Evolutionary conservation across 2,888 invertebrate genomes (phyloP).

Genomic region (Heteropelma amictum): DNA sequence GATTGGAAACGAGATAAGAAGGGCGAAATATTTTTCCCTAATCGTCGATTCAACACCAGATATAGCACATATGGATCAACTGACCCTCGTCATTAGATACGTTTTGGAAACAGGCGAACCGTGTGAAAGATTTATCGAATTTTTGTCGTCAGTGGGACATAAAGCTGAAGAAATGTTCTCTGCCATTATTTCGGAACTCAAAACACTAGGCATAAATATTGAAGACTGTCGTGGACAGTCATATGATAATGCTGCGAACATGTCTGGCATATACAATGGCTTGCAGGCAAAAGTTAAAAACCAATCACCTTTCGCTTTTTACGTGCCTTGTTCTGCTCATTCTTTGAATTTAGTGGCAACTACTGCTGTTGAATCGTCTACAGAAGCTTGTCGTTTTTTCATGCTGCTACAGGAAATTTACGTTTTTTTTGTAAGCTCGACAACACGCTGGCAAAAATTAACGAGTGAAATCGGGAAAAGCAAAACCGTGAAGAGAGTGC

Average conservation of each 20-base stretch:
- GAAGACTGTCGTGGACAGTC: conserved; percentile 60
- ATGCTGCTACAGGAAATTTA: conserved; percentile 58
- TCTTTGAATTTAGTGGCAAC: conserved; percentile 59
- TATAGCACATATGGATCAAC: conserved; percentile 59
- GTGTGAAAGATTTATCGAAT: conserved; percentile 57
- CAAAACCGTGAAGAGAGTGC: conserved; percentile 59
- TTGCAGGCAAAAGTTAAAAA: conserved; percentile 55
- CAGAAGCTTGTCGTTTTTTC: conserved; percentile 59
- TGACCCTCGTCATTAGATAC: conserved; percentile 60
- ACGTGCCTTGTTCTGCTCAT: conserved; percentile 56
- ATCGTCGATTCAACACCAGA: conserved; percentile 62
- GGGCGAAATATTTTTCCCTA: conserved; percentile 60
- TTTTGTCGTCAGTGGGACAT: conserved; percentile 63
- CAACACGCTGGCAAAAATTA: conserved; percentile 54
- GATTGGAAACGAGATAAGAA: conserved; percentile 40
- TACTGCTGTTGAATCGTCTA: conserved; percentile 53
- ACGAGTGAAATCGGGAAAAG: neutral
- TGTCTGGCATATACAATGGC: conserved; percentile 61
- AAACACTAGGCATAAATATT: conserved; percentile 19
- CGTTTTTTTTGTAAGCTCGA: conserved; percentile 55
- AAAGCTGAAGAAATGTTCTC: conserved; percentile 61
- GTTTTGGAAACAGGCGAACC: conserved; percentile 45
- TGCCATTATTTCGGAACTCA: neutral
- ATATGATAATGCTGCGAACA: conserved; percentile 62
- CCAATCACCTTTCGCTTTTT: conserved; percentile 45